Conservation (phyloP, 1,140 invertebrate species). For the Drosophila littoralis region DNA sequence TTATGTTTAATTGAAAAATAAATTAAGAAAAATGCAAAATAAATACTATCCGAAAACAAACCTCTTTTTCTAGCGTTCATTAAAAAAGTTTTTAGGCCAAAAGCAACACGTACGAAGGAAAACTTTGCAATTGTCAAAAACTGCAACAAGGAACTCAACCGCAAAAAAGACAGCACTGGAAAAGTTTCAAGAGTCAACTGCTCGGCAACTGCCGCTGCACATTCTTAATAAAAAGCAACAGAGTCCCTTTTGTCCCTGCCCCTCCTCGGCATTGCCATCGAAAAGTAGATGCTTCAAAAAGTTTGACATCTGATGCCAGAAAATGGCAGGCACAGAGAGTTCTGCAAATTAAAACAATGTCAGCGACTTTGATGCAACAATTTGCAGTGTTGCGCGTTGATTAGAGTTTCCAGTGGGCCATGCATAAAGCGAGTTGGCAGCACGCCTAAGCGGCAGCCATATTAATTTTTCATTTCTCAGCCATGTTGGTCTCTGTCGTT, state of each 20-base stretch:
- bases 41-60: constrained; percentile 18
- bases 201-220: constrained; percentile 35
- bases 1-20: constrained; percentile 30
- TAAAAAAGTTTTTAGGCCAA: constrained; percentile 68
- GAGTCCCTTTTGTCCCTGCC: background rate
- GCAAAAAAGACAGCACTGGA: constrained; percentile 40
- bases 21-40: constrained; percentile 21
- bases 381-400: constrained; percentile 57
- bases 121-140: constrained; percentile 74
- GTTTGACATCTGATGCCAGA: constrained; percentile 67
- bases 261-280: background rate
- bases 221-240: constrained; percentile 42
- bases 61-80: constrained; percentile 49
- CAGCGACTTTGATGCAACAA: constrained; percentile 59
- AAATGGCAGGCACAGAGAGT: constrained; percentile 28
- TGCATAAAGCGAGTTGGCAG: constrained; percentile 26
- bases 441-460: constrained; percentile 42
- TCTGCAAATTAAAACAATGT: constrained; percentile 76
- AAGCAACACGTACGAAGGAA: constrained; percentile 64
- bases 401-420: constrained; percentile 47
- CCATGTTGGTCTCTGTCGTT: constrained; percentile 1
- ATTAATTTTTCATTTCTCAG: constrained; percentile 48
- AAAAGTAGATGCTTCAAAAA: constrained; percentile 57
- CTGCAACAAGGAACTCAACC: constrained; percentile 68
- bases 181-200: constrained; percentile 47